phyloP scores from a whole-genome alignment of 1,140 invertebrate genomes.

The Wasmannia auropunctata region DNA sequence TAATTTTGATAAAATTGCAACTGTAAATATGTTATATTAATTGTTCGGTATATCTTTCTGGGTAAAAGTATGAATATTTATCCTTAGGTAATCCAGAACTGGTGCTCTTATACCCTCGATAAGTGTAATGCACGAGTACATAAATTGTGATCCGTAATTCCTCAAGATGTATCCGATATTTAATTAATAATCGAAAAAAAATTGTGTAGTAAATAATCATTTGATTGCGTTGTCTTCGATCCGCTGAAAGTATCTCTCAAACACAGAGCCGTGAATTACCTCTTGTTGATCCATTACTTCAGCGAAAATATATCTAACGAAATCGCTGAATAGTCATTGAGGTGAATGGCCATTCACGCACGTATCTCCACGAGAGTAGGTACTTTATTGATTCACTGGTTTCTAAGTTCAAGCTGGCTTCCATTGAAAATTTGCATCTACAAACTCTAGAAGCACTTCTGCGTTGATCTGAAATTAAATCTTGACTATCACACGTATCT shows the following conservation, averaged over 20 bases:
- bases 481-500: background rate
- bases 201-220: background rate
- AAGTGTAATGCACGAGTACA: too few species aligned
- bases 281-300: background rate
- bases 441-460: background rate
- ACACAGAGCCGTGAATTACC: background rate
- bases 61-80: too few species aligned
- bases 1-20: too few species aligned
- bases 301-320: slow-evolving; percentile 23
- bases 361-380: slow-evolving; percentile 19
- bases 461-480: background rate
- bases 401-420: background rate
- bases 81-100: too few species aligned
- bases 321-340: slow-evolving; percentile 19
- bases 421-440: slow-evolving; percentile 17
- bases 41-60: too few species aligned
- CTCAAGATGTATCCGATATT: background rate
- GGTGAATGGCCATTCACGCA: slow-evolving; percentile 16
- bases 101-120: too few species aligned
- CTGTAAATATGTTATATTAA: too few species aligned
- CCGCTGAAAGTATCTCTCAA: background rate
- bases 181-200: background rate
- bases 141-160: background rate
- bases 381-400: slow-evolving; percentile 21
- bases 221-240: background rate